Base-by-base conservation (phyloP, 2,888 invertebrate species). In the Metacarcinus magister region DNA sequence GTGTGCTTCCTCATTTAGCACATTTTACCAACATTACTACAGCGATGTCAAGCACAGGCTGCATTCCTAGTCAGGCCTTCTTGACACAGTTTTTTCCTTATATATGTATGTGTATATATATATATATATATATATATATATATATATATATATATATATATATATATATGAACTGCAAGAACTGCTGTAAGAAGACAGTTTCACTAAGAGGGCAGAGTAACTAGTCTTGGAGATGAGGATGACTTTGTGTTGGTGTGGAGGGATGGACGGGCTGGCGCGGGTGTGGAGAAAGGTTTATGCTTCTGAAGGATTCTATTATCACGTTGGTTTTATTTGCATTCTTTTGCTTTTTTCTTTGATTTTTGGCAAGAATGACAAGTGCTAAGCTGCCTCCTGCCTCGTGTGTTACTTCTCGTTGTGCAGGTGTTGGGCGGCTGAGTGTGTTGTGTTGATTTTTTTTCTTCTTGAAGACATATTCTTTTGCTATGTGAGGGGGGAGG, bases 141-240 rank as follows among this genome's bases (percentile, higher is more conserved):
- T 39, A 39, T 39, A 39, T 39, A 39, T 39, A 39, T 39, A 39
- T 39, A 39, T 39, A 39, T 39, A 39, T 39, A 39, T 39, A 39
- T 39, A 39, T 39, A 39, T 39, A 39, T 39, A 67, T n/a, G 2
- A 67, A 7, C 67, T 67, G n/a, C 67, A 67, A 23, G 67, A 67
- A 67, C n/a, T 67, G 67, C 67, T n/a, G 23, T 67, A 67, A 67
- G n/a, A n/a, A 67, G 67, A 67, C 67, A n/a, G n/a, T 67, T 67
- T n/a, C 67, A 67, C 67, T n/a, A 23, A 67, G 67, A 67, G 67
- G 67, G n/a, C 67, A n/a, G n/a, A 67, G 67, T 67, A 67, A 67
- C 67, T n/a, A 5, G 67, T n/a, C 67, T 67, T 67, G 67, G 82
- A 32, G 32, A 10, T 32, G 82, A 28, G 32, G 82, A 82, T 32